Conservation (phyloP, 2,797 vertebrate genomes). For the Paguma larvata region DNA sequence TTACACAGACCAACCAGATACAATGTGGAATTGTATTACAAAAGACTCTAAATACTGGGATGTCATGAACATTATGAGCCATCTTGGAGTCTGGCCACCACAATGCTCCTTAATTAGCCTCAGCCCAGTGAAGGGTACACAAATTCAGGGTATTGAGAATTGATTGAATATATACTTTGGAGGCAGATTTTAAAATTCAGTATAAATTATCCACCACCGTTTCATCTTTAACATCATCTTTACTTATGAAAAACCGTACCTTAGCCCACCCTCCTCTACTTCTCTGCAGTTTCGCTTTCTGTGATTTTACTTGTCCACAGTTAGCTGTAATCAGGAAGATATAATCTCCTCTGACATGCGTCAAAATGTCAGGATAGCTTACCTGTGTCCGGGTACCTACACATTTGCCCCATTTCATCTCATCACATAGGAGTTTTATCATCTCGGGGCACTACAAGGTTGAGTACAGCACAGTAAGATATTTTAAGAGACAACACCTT, state of each 20-base stretch:
- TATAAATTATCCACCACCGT: neutral
- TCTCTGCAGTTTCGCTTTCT: neutral
- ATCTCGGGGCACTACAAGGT: neutral
- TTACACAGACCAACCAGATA: neutral
- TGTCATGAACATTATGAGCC: neutral
- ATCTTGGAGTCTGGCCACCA: neutral
- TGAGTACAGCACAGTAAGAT: neutral
- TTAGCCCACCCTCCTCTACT: rapidly evolving
- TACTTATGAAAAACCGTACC: neutral
- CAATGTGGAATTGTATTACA: neutral
- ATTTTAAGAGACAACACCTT: neutral
- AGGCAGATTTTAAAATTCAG: neutral
- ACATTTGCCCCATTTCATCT: neutral
- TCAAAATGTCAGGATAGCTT: neutral
- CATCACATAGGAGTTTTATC: neutral
- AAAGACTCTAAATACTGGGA: neutral
- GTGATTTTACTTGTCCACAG: neutral
- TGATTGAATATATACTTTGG: neutral
- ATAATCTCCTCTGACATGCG: neutral
- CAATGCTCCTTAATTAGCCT: neutral
- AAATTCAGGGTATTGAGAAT: neutral
- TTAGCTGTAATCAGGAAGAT: neutral
- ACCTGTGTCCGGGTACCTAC: neutral
- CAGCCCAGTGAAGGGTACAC: neutral
- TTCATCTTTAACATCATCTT: neutral